Percentiles rank a stretch among this genome's conserved stretches.
Evolutionary conservation across 1,140 invertebrate genomes (phyloP).

Genomic region (Alviniconcha marisindica): DNA sequence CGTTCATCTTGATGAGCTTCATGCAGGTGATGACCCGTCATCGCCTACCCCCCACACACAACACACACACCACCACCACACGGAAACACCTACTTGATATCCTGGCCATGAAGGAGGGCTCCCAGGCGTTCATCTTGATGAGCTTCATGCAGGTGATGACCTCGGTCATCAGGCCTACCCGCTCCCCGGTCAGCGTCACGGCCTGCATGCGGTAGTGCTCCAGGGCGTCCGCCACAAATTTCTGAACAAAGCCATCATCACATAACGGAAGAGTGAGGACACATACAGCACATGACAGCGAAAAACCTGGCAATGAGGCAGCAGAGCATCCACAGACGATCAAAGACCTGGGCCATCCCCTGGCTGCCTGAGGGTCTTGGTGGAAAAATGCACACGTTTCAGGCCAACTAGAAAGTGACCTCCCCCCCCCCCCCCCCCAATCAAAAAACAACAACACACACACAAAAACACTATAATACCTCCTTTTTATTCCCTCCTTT

Average conservation of each 20-base stretch:
- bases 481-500: too few species aligned
- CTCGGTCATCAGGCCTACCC: conserved; percentile 66
- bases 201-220: conserved; percentile 46
- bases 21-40: too few species aligned
- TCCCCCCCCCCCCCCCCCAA: too few species aligned
- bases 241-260: conserved; percentile 25
- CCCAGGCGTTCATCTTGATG: conserved; percentile 95
- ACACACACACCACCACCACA: background rate
- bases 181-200: conserved; percentile 48
- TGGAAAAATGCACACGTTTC: too few species aligned
- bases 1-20: conserved; percentile 5
- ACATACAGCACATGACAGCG: too few species aligned
- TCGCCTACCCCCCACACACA: background rate
- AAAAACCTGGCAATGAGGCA: too few species aligned
- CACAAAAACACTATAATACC: too few species aligned
- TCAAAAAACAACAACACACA: too few species aligned
- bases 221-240: conserved; percentile 44
- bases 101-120: conserved; percentile 83
- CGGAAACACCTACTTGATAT: conserved; percentile 74
- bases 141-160: conserved; percentile 70
- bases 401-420: too few species aligned
- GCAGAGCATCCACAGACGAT: too few species aligned
- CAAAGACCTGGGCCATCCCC: too few species aligned
- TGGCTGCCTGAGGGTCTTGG: too few species aligned
- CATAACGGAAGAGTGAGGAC: background rate